These are phyloP conservation scores for Drosophila lowei DNA, from an alignment of 1,140 invertebrate genomes.

Conservation along the genomic window DNA sequence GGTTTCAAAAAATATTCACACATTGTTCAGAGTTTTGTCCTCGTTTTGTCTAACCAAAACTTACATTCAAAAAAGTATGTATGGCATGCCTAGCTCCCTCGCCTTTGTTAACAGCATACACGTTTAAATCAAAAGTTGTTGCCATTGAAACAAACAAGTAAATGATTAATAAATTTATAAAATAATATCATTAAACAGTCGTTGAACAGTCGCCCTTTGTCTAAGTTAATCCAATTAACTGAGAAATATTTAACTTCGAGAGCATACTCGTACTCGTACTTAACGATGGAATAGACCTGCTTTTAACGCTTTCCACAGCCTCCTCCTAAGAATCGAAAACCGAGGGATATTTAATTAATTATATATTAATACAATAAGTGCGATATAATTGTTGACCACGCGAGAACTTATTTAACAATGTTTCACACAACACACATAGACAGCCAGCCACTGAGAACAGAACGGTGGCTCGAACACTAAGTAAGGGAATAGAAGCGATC, in stretches of 20 bases:
- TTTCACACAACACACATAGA: constrained; percentile 46
- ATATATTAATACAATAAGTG: constrained; percentile 41
- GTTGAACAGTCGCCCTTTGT: constrained; percentile 54
- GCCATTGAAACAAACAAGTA: constrained; percentile 35
- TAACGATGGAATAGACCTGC: constrained; percentile 23
- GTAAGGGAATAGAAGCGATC: constrained; percentile 64
- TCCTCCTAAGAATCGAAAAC: constrained; percentile 44
- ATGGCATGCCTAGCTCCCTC: not conserved
- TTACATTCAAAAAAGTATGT: too few species aligned
- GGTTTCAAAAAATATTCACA: constrained; percentile 54
- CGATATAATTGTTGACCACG: constrained; percentile 55
- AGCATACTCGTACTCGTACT: constrained; percentile 9
- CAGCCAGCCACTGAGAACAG: constrained; percentile 32
- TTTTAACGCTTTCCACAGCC: constrained; percentile 49
- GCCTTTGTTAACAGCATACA: constrained; percentile 24
- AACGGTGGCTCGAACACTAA: constrained; percentile 55
- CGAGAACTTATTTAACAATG: constrained; percentile 66
- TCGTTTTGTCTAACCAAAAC: not conserved
- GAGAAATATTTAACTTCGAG: constrained; percentile 34
- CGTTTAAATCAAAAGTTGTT: constrained; percentile 69
- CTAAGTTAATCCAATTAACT: constrained; percentile 76
- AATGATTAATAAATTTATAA: constrained; percentile 39
- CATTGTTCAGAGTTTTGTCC: not conserved
- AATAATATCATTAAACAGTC: constrained; percentile 37
- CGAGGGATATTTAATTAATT: constrained; percentile 36